Evolutionary conservation across 2,888 invertebrate genomes (phyloP).

Genomic region (Hydraecia micacea): DNA sequence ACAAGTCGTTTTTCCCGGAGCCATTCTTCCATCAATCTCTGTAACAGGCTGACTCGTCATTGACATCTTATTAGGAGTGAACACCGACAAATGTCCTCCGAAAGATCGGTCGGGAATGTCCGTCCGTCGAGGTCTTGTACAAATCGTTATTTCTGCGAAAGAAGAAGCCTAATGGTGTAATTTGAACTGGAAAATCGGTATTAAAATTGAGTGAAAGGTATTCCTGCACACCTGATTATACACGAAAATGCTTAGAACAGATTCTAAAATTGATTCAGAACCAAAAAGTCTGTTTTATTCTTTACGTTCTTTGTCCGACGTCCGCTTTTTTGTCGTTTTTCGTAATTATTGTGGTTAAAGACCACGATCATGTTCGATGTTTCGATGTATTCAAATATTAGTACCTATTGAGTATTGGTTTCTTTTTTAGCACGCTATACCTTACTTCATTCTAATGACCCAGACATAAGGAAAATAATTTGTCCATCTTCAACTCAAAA

Average conservation of each 20-base stretch:
- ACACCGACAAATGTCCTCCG: constrained; percentile 67
- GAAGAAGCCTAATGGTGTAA: too few relatives aligned
- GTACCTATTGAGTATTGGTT: neutral
- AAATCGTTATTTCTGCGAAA: constrained; percentile 8
- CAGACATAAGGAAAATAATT: neutral
- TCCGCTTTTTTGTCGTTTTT: neutral
- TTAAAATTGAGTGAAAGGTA: neutral
- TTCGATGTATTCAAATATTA: neutral
- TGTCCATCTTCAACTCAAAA: neutral
- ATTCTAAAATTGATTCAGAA: neutral
- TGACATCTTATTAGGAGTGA: constrained; percentile 75
- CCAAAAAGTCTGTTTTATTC: neutral
- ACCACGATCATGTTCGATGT: neutral
- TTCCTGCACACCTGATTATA: neutral
- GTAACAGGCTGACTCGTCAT: constrained; percentile 66
- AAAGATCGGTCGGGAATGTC: constrained; percentile 35
- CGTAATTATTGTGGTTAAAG: neutral
- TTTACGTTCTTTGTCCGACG: too few relatives aligned
- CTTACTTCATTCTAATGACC: neutral
- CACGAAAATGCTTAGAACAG: neutral
- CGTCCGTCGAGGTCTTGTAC: constrained; percentile 8
- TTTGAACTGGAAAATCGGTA: neutral
- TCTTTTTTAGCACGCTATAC: neutral
- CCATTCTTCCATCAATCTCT: constrained; percentile 72
- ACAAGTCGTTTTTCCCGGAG: constrained; percentile 50